Base-by-base conservation (phyloP, 1,140 invertebrate genomes). In the Cherax quadricarinatus region DNA sequence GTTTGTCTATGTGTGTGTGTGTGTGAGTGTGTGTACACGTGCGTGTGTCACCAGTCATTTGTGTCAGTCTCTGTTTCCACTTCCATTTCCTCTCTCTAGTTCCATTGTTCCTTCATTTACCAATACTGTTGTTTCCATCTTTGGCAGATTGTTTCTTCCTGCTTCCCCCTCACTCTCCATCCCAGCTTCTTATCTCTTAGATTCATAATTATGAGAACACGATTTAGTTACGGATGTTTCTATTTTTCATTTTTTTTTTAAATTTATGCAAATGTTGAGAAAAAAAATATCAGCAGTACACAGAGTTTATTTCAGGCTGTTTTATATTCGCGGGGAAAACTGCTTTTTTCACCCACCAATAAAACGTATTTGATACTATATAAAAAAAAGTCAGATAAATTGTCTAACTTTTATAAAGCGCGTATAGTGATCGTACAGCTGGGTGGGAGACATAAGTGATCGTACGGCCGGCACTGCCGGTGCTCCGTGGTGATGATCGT, bases 341-440 rank as follows among this genome's bases (percentile, higher is more conserved):
- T 21, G 24, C 70, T 24, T 75, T 21, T 75, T 75, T 75, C 24
- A 24, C 70, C 24, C 70, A 30, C 70, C 70, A 75, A 75, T 75
- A 75, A 75, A 75, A 75, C 24, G 70, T 21, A 30, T 3, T 21
- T n/a, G 24, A n/a, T 75, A 2, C 70, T 75, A 6, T 10, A 75
- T 21, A 75, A 75, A 75, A 75, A 75, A 6, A 5, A 7, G 70
- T 9, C 14, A 3, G 21, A 75, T 75, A 75, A 75, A 75, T 75
- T 75, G n/a, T 75, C 70, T 4, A 75, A 75, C 70, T 75, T 75
- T 75, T 75, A 75, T 30, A 75, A 24, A 75, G n/a, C 70, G 70
- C 18, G n/a, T 75, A n/a, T 30, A 75, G 70, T 30, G 21, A 9
- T 30, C 70, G n/a, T 75, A 24, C 70, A 21, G 70, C 70, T 9